Conservation (phyloP, 2,797 vertebrate species). For the Strix occidentalis region DNA sequence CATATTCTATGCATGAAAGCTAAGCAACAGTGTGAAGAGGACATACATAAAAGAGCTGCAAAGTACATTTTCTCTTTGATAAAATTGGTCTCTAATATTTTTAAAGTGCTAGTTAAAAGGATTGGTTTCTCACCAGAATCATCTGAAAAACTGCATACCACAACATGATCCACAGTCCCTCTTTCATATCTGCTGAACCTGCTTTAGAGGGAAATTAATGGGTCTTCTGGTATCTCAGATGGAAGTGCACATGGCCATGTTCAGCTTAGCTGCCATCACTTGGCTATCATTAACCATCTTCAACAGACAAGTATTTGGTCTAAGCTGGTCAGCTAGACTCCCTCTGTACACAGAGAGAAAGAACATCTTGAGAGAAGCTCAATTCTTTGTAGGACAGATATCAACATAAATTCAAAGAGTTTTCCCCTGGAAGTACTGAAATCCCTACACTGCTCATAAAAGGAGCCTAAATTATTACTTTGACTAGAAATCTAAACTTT, state of each 20-base stretch:
- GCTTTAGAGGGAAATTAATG: neutral
- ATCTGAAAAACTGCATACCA: neutral
- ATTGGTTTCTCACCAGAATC: neutral
- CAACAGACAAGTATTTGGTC: neutral
- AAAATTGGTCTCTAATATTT: neutral
- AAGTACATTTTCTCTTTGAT: neutral
- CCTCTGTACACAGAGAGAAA: neutral
- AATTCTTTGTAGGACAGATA: neutral
- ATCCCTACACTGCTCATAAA: neutral
- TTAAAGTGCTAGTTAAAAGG: neutral
- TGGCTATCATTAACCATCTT: neutral
- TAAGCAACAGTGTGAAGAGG: neutral
- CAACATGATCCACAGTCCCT: neutral
- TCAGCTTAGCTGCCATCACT: neutral
- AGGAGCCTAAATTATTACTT: neutral
- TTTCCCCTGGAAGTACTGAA: neutral
- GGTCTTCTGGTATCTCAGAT: neutral
- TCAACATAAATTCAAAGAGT: neutral
- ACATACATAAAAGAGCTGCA: neutral
- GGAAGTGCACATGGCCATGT: neutral
- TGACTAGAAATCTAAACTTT: neutral
- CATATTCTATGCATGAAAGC: neutral
- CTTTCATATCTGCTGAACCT: neutral
- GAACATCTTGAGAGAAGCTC: neutral
- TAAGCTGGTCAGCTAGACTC: neutral